phyloP scores from a whole-genome alignment of 2,888 invertebrate genomes.

The Onthophagus sagittarius region DNA sequence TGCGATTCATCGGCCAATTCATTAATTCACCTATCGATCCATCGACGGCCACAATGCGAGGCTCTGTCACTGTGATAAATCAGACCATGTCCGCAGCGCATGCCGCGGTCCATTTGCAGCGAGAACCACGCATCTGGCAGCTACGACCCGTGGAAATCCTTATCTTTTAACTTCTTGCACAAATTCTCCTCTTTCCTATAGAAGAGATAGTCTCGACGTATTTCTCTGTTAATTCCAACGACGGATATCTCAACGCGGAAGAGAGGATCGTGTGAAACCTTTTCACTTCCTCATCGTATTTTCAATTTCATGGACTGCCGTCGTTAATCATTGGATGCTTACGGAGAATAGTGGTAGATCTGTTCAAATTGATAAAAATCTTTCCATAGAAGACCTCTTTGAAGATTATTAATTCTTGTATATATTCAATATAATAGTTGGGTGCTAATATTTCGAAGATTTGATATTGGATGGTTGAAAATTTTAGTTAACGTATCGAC shows the following conservation, averaged over 20 bases:
- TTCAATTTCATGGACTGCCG: background rate
- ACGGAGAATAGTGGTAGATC: background rate
- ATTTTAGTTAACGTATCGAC: conserved; percentile 21
- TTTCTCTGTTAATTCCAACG: background rate
- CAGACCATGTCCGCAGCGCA: background rate
- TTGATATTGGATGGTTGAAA: background rate
- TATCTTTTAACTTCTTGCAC: background rate
- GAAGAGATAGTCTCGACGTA: background rate
- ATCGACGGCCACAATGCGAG: conserved; percentile 8
- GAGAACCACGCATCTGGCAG: background rate
- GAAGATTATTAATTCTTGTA: too few relatives aligned
- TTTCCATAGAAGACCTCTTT: too few relatives aligned
- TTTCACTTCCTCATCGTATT: background rate
- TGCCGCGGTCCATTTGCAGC: background rate
- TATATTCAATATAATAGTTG: too few relatives aligned
- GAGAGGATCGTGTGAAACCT: background rate
- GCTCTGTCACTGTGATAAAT: conserved; percentile 10
- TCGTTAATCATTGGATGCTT: background rate
- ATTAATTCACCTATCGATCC: conserved; percentile 12
- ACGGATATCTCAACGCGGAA: background rate
- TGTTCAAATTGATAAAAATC: too few relatives aligned
- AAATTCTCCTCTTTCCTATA: background rate
- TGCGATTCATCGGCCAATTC: conserved; percentile 10
- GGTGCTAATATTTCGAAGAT: background rate
- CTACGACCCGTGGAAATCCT: background rate